Evolutionary conservation across 2,888 invertebrate genomes (phyloP).

Genomic region (Glaucopsyche alexis): DNA sequence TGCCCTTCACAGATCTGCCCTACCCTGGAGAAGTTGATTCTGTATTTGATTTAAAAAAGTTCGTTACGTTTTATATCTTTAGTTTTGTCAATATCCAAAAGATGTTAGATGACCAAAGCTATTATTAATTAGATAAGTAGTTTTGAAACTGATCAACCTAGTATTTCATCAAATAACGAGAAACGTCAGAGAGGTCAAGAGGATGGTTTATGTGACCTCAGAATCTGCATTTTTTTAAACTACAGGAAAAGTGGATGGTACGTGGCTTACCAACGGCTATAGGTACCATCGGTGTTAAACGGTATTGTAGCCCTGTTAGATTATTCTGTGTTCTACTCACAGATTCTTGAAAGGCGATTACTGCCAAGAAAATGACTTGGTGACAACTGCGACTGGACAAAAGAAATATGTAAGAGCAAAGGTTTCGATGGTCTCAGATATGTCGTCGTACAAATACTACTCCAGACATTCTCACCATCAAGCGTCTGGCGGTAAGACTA

Average conservation of each 20-base stretch:
- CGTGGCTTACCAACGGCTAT: no score
- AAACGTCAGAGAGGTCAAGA: no score
- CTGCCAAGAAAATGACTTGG: constrained; percentile 59
- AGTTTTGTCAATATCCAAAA: background rate
- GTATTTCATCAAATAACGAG: no score
- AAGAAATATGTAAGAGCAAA: constrained; percentile 36
- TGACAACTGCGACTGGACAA: constrained; percentile 30
- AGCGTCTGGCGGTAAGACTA: background rate
- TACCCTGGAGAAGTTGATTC: constrained; percentile 67
- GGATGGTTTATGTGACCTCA: no score
- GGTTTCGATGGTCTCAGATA: constrained; percentile 44
- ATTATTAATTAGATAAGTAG: no score
- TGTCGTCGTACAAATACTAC: constrained; percentile 15
- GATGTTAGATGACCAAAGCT: no score
- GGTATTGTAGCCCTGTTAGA: no score
- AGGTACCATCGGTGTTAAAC: no score
- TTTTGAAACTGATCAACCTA: no score
- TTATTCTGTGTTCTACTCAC: constrained; percentile 30
- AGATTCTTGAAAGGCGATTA: constrained; percentile 66
- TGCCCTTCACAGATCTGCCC: constrained; percentile 63
- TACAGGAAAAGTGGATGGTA: no score
- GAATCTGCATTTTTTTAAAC: no score
- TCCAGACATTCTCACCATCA: background rate
- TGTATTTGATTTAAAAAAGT: constrained; percentile 64
- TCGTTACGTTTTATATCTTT: constrained; percentile 19